Conservation (phyloP, 2,797 vertebrate species). For the Chelon auratus region DNA sequence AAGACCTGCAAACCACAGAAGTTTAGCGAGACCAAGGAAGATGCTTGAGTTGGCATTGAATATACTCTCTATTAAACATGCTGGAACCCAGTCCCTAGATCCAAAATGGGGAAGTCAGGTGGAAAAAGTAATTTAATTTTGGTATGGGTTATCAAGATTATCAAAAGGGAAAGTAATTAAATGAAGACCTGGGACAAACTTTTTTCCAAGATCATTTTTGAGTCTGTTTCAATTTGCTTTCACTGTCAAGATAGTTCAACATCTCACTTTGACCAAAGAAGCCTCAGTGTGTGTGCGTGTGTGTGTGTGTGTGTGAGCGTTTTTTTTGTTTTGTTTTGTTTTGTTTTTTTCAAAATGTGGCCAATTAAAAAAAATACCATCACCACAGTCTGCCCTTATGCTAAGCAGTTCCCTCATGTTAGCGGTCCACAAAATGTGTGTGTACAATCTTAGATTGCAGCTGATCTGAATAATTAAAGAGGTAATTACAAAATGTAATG, state of each 20-base stretch:
- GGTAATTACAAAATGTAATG: constrained; percentile 67
- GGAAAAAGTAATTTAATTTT: constrained; percentile 73
- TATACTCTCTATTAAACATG: constrained; percentile 46
- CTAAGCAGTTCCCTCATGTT: constrained; percentile 36
- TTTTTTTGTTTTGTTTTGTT: not conserved
- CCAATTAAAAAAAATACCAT: constrained; percentile 29
- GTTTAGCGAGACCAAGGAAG: constrained; percentile 30
- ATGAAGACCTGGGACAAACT: constrained; percentile 61
- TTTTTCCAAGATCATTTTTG: constrained; percentile 61
- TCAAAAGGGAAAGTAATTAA: constrained; percentile 69
- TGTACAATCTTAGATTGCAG: constrained; percentile 25
- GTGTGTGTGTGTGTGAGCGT: constrained; percentile 9
- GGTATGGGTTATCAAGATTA: constrained; percentile 67
- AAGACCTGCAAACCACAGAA: constrained; percentile 41
- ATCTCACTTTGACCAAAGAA: constrained; percentile 43
- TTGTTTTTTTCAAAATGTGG: constrained; percentile 25
- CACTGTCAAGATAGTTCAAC: constrained; percentile 61
- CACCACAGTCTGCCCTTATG: constrained; percentile 41
- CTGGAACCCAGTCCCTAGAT: constrained; percentile 42
- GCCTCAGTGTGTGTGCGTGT: constrained; percentile 18
- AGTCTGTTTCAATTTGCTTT: constrained; percentile 62
- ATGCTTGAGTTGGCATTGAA: constrained; percentile 41
- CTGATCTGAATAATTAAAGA: constrained; percentile 62
- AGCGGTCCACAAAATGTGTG: constrained; percentile 16
- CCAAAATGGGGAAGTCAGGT: constrained; percentile 62